These are phyloP conservation scores for Saccostrea echinata DNA, from an alignment of 1,140 invertebrate genomes.

Conservation along the genomic window DNA sequence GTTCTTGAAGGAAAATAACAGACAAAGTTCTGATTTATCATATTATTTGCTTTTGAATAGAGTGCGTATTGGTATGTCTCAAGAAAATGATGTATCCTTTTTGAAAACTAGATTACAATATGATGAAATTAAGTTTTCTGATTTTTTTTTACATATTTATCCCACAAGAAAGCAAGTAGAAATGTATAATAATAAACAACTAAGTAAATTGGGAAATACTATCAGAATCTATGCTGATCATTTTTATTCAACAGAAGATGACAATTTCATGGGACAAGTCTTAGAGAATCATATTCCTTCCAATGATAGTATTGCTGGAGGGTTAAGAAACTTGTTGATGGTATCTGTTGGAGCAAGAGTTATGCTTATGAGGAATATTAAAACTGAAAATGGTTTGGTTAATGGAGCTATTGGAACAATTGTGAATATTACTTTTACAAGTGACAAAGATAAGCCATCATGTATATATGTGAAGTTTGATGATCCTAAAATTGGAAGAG, in stretches of 20 bases:
- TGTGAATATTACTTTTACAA: neutral
- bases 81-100: neutral
- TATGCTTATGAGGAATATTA: constrained; percentile 59
- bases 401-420: constrained; percentile 58
- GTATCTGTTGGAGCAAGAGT: constrained; percentile 44
- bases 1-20: constrained; percentile 56
- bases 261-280: constrained; percentile 26
- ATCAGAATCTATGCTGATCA: constrained; percentile 45
- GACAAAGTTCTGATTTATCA: constrained; percentile 32
- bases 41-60: constrained; percentile 52
- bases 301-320: constrained; percentile 48
- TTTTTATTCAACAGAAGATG: constrained; percentile 50
- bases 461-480: constrained; percentile 56
- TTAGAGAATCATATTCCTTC: neutral
- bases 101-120: neutral
- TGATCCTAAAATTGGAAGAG: constrained; percentile 51
- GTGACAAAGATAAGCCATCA: neutral
- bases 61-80: constrained; percentile 38
- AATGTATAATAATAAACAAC: constrained; percentile 9
- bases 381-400: constrained; percentile 48
- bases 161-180: constrained; percentile 42
- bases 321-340: constrained; percentile 9
- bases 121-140: neutral
- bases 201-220: neutral
- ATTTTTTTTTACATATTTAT: constrained; percentile 35